Evolutionary conservation across 2,113 vertebrate genomes (phyloP).

Genomic region (Cheirogaleus medius): DNA sequence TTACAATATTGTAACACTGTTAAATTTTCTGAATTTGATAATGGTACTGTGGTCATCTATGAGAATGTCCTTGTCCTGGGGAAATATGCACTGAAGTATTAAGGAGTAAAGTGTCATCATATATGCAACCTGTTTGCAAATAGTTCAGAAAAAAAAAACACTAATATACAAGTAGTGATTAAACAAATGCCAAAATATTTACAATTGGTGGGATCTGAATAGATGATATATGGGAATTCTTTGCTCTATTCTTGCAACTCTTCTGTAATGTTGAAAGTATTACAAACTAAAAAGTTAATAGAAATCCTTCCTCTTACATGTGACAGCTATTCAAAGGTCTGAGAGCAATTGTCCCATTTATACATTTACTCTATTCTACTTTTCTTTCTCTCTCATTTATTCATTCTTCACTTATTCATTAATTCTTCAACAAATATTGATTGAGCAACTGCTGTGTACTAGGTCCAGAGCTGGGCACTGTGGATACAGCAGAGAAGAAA

Average conservation of each 20-base stretch:
- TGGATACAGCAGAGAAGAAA: background rate
- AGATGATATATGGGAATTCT: background rate
- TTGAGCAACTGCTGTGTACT: background rate
- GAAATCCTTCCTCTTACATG: background rate
- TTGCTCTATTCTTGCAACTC: background rate
- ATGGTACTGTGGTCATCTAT: background rate
- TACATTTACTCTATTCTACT: background rate
- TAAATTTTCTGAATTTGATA: background rate
- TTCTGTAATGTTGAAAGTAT: slow-evolving; percentile 28
- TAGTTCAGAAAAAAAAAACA: background rate
- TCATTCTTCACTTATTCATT: background rate
- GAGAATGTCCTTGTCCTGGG: background rate
- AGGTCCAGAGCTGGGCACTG: background rate
- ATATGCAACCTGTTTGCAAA: background rate
- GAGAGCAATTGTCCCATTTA: background rate
- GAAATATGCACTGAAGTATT: background rate
- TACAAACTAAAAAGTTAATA: background rate
- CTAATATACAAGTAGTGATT: background rate
- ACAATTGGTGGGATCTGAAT: background rate
- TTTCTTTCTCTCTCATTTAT: background rate
- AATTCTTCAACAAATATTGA: background rate
- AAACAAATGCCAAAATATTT: background rate
- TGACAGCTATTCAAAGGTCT: background rate
- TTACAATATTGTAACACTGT: background rate
- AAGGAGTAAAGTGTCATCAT: background rate